phyloP scores from a whole-genome alignment of 2,113 vertebrate genomes.

The Geococcyx californianus region DNA sequence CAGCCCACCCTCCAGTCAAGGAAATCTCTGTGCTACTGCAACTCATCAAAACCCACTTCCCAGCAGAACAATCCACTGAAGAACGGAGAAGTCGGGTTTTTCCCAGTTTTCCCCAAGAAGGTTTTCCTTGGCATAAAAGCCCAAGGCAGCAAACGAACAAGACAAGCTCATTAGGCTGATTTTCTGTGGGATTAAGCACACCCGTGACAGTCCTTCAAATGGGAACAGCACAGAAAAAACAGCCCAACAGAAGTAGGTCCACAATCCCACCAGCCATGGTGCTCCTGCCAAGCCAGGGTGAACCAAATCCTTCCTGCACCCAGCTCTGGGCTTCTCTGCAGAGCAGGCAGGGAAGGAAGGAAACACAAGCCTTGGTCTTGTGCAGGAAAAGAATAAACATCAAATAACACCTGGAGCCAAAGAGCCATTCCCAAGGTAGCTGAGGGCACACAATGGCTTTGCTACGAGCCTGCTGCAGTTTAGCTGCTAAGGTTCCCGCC shows the following conservation, averaged over 20 bases:
- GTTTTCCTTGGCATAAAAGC: neutral
- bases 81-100: neutral
- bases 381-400: neutral
- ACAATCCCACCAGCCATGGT: fast-evolving
- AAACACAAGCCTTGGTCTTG: neutral
- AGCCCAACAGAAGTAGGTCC: fast-evolving
- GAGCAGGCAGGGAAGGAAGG: neutral
- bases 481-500: neutral
- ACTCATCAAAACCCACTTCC: neutral
- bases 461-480: neutral
- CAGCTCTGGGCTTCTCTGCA: neutral
- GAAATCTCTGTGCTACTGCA: fast-evolving
- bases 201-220: neutral
- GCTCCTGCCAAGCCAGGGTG: fast-evolving
- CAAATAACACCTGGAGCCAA: neutral
- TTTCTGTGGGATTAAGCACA: neutral
- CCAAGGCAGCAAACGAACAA: neutral
- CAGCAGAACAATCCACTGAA: fast-evolving
- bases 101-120: neutral
- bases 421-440: neutral
- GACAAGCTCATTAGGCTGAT: fast-evolving
- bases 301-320: neutral
- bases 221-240: neutral
- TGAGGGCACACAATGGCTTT: neutral
- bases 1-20: neutral